Base-by-base conservation (phyloP, 2,113 vertebrate species). In the Chaetodon trifascialis region DNA sequence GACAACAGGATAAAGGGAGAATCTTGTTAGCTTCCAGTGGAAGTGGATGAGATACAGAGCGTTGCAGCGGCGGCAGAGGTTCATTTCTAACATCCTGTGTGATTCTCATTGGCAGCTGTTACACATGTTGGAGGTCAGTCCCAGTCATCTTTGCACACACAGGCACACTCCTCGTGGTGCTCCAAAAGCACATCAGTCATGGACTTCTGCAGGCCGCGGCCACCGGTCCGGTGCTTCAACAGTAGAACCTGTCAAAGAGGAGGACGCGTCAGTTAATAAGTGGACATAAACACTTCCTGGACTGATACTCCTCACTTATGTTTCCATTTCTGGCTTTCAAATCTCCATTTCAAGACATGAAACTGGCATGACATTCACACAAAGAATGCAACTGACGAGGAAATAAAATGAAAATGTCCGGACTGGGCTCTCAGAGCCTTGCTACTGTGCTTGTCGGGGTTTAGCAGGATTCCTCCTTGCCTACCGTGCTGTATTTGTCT, bases 91-190 rank as follows among this genome's bases (percentile, higher is more conserved):
- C 11, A 44, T 89, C 78, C 68, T n/a, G 25, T 34, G 5, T 73
- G 40, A 72, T 70, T 89, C 76, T 30, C 9, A 56, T 84, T 89
- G 82, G 79, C 78, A 49, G 84, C 49, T 75, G 10, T 70, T 67
- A 64, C 23, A 76, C 66, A 49, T 76, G 76, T 86, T 58, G 21
- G 65, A 67, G 87, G 96, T 94, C 96, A 97, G 94, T 96, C 96
- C 4, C 89, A 88, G 94, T 95, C 96, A 66, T 97, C 96, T 94
- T 95, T 96, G 91, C 98, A 99, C 83, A 96, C 95, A 86, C 98
- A 99, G 94, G 95, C 93, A 84, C 98, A 99, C 87, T 98, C 97
- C 83, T 99, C 97, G 0, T 99, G 98, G 89, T 99, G 98, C 88
- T 99, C 98, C 95, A 99, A 89, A 69, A 95, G 89, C 76, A 99